Conservation (phyloP, 2,797 vertebrate species). For the Echiichthys vipera region DNA sequence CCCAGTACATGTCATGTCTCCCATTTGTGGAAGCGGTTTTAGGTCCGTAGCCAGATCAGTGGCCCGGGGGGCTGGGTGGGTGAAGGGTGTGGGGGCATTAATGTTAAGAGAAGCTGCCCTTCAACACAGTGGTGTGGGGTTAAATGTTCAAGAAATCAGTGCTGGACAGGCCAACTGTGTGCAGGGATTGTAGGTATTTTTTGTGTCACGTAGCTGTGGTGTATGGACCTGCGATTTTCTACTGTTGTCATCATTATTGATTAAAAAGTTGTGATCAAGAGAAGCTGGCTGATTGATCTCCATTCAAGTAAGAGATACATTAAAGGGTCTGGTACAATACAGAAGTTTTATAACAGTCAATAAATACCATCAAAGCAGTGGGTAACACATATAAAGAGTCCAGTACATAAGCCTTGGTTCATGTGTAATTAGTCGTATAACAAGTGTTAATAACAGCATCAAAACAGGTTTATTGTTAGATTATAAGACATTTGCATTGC, state of each 20-base stretch:
- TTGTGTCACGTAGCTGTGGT: slow-evolving; percentile 8
- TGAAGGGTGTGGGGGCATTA: slow-evolving; percentile 11
- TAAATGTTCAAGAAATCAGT: slow-evolving; percentile 31
- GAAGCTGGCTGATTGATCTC: not conserved
- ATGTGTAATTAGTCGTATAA: too few species aligned
- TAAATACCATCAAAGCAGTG: not conserved
- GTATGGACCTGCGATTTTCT: not conserved
- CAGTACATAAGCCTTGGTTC: too few species aligned
- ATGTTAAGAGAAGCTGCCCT: slow-evolving; percentile 21
- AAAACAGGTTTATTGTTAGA: too few species aligned
- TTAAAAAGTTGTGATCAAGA: slow-evolving; percentile 19
- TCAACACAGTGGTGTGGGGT: slow-evolving; percentile 21
- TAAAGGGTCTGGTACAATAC: slow-evolving; percentile 8
- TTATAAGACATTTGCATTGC: too few species aligned
- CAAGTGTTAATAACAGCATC: too few species aligned
- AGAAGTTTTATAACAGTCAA: not conserved
- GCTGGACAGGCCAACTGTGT: slow-evolving; percentile 18
- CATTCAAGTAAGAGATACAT: not conserved
- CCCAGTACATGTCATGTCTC: slow-evolving; percentile 38
- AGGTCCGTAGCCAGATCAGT: slow-evolving; percentile 47
- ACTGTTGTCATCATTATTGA: not conserved
- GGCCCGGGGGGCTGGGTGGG: slow-evolving; percentile 9
- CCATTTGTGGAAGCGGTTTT: slow-evolving; percentile 39
- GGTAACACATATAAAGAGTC: too few species aligned
- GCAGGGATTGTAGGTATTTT: slow-evolving; percentile 23